These are phyloP conservation scores for Apodemia zela DNA, from an alignment of 2,888 invertebrate genomes.

Conservation along the genomic window DNA sequence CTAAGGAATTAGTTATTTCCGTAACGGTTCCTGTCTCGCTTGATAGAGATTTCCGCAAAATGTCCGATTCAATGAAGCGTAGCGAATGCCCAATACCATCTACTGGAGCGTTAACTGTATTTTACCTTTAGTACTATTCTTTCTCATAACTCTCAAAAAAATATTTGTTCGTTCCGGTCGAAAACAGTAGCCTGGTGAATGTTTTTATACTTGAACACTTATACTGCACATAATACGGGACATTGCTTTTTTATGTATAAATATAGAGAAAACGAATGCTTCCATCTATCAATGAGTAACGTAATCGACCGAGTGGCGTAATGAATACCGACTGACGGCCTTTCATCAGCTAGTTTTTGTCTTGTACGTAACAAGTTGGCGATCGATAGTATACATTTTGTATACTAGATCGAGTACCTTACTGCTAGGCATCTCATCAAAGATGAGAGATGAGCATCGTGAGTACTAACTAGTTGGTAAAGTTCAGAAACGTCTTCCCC, in stretches of 20 bases:
- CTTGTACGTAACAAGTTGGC: too few relatives aligned
- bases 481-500: too few relatives aligned
- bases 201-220: background rate
- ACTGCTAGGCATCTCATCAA: too few relatives aligned
- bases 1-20: conserved; percentile 19
- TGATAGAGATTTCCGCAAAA: conserved; percentile 17
- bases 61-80: conserved; percentile 19
- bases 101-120: conserved; percentile 21
- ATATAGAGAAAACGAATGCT: too few relatives aligned
- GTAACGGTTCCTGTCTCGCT: conserved; percentile 18
- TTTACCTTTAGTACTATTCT: conserved; percentile 18
- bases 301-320: too few relatives aligned
- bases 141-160: conserved; percentile 16
- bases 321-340: too few relatives aligned
- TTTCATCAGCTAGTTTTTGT: too few relatives aligned
- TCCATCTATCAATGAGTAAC: too few relatives aligned
- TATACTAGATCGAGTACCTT: too few relatives aligned
- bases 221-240: background rate
- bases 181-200: background rate
- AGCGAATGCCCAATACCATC: conserved; percentile 17
- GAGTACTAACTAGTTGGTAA: too few relatives aligned
- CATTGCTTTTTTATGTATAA: background rate
- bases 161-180: conserved; percentile 9
- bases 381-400: too few relatives aligned
- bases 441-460: too few relatives aligned